These are phyloP conservation scores for Phyllostomus hastatus DNA, from an alignment of 2,113 vertebrate genomes.

Conservation along the genomic window DNA sequence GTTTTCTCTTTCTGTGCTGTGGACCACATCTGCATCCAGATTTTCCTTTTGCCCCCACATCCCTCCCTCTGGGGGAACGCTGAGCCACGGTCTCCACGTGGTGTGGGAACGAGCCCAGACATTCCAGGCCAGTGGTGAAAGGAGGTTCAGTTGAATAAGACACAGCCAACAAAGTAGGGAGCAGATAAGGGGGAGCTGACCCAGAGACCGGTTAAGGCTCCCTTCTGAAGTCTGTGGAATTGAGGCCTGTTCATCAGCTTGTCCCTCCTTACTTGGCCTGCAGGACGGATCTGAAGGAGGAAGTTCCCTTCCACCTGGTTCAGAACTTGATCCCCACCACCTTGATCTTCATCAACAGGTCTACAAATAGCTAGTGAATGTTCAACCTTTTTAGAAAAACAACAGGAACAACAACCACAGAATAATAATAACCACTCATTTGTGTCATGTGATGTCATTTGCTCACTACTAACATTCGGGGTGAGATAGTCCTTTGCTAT, in stretches of 20 bases:
- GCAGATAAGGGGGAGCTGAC: background rate
- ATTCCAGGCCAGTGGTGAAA: background rate
- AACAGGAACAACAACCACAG: too few species aligned
- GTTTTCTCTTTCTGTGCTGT: background rate
- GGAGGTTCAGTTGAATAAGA: background rate
- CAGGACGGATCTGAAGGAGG: background rate
- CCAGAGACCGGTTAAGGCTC: too few species aligned
- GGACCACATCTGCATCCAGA: background rate
- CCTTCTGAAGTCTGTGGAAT: background rate
- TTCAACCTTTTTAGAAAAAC: background rate
- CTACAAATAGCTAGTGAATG: background rate
- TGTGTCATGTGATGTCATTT: background rate
- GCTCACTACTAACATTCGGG: background rate
- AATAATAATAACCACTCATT: background rate
- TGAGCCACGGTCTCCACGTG: background rate
- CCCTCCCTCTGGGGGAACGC: background rate
- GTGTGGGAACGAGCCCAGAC: background rate
- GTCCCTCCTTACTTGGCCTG: background rate
- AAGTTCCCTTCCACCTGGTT: background rate
- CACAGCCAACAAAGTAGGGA: background rate
- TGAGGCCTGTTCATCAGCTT: background rate
- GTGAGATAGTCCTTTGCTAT: background rate
- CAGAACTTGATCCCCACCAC: background rate
- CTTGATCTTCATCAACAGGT: background rate
- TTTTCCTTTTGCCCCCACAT: background rate